These are phyloP conservation scores for Apodemia mormo DNA, from an alignment of 2,888 invertebrate genomes.

Conservation along the genomic window DNA sequence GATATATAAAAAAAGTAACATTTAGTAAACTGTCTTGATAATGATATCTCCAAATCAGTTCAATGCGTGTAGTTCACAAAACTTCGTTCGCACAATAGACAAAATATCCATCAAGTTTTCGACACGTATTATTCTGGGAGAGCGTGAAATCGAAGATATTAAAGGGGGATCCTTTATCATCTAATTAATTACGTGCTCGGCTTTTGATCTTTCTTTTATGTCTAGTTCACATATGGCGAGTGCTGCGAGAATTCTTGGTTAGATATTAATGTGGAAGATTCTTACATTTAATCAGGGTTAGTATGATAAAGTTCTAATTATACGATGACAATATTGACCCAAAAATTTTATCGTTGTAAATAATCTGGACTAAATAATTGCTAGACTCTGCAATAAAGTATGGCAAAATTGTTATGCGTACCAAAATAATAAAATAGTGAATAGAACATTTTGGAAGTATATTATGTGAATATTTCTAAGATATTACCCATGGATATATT, in stretches of 20 bases:
- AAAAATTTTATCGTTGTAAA: no score
- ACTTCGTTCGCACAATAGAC: background rate
- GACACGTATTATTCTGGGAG: conserved; percentile 21
- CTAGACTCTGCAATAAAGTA: no score
- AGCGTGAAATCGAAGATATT: conserved; percentile 27
- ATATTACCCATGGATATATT: no score
- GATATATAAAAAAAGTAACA: no score
- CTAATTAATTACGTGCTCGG: conserved; percentile 29
- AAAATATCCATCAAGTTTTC: conserved; percentile 22
- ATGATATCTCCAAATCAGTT: background rate
- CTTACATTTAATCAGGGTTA: background rate
- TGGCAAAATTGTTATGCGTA: no score
- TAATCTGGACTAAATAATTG: no score
- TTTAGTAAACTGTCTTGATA: background rate
- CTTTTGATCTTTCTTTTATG: conserved; percentile 12
- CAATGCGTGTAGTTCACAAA: background rate
- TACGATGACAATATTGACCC: background rate
- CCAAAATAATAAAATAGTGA: no score
- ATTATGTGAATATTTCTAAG: no score
- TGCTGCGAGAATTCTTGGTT: background rate
- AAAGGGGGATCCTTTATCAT: conserved; percentile 26
- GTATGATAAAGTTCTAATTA: background rate
- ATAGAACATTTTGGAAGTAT: no score
- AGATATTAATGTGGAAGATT: background rate
- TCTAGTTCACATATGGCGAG: conserved; percentile 7